These are phyloP conservation scores for Iselma pallidipennis DNA, from an alignment of 2,888 invertebrate genomes.

Conservation along the genomic window DNA sequence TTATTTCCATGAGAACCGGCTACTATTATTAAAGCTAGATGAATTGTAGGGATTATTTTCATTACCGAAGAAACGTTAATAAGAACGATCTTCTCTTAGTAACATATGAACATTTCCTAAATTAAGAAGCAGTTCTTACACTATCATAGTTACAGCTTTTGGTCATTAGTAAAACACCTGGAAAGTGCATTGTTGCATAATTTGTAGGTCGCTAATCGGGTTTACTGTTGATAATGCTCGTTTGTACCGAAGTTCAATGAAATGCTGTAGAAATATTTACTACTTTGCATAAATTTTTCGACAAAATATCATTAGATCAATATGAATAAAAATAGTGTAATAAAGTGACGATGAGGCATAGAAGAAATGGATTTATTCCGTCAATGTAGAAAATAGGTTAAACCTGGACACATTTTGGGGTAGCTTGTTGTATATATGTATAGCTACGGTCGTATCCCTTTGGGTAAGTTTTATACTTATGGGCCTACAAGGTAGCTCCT, in stretches of 20 bases:
- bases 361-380: constrained; percentile 24
- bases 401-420: background rate
- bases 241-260: too few relatives aligned
- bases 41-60: background rate
- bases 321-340: too few relatives aligned
- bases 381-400: constrained; percentile 22
- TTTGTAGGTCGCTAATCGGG: too few relatives aligned
- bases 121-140: too few relatives aligned
- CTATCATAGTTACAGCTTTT: too few relatives aligned
- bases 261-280: too few relatives aligned
- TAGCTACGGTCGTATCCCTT: constrained; percentile 31
- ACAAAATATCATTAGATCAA: too few relatives aligned
- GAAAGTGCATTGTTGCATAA: background rate
- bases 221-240: too few relatives aligned
- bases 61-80: background rate
- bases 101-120: too few relatives aligned
- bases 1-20: background rate
- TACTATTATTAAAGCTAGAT: background rate
- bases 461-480: constrained; percentile 48
- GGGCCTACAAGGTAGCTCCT: constrained; percentile 49
- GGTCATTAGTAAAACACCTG: too few relatives aligned
- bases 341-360: background rate
- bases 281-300: too few relatives aligned
- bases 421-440: constrained; percentile 3
- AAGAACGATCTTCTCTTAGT: too few relatives aligned